Evolutionary conservation across 2,797 vertebrate genomes (phyloP), one percentile per base, ranked within the genome.

Genomic region (Cryptoblepharus egeriae): DNA sequence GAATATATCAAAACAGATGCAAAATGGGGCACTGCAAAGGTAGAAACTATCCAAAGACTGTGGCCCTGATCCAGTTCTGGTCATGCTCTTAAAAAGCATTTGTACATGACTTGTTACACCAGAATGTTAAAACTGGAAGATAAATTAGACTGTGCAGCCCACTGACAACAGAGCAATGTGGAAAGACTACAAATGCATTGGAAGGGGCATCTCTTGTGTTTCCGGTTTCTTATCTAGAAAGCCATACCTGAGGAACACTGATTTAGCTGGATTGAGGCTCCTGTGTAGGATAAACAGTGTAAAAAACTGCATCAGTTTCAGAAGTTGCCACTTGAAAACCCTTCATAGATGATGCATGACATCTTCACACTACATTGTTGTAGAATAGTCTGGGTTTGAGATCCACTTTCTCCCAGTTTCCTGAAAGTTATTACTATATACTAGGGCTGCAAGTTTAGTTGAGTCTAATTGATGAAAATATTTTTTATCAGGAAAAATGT

Each of bases 331-430:
- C 85, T 77, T 83, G 88, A 81, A 84, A 82, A 39, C 85, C 77
- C 87, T 58, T 82, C 39, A 0, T 70, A 10, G 61, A 45, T 87
- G 69, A 70, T 90, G 80, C 58, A 79, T 77, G 87, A 89, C 79
- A 77, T 85, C 85, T 92, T 93, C 90, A 30, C 88, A 90, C 74
- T 86, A 82, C 85, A 78, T 85, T 79, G 83, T 81, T 89, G 85
- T 90, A 93, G 88, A 93, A 84, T 86, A 91, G 82, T 92, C 91
- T 89, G 84, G 93, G 93, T 80, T 87, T 88, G 79, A 91, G 83
- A 93, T 88, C 88, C 88, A 92, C 74, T 93, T 92, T 91, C 91
- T 90, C 76, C 75, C 63, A 82, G 85, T 88, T 84, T 61, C 88
- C 90, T 89, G 89, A 90, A 94, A 91, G 89, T 92, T 76, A 83